A percentile compares a stretch with the other conserved stretches of the same genome.
Evolutionary conservation across 2,113 vertebrate species (phyloP).

Genomic region (Labeo rohita): DNA sequence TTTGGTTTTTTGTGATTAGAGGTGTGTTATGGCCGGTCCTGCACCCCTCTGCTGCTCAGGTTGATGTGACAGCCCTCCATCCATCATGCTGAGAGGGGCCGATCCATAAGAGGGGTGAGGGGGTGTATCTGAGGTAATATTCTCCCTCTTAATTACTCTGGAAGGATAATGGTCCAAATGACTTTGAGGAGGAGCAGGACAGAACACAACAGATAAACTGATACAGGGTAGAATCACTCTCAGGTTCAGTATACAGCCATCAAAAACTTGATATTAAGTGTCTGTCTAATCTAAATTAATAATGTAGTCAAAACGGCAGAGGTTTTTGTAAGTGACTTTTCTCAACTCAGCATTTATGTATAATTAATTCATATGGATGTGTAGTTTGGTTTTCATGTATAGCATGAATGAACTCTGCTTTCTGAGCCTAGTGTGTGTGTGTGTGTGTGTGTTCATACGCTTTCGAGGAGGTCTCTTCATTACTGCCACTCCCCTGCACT

Average conservation of each 20-base stretch:
- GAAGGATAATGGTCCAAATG: conserved; percentile 72
- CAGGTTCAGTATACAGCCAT: conserved; percentile 40
- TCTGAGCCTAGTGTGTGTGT: conserved; percentile 65
- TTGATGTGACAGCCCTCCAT: conserved; percentile 75
- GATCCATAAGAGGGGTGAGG: conserved; percentile 64
- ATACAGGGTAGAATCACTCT: conserved; percentile 26
- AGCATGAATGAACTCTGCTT: conserved; percentile 37
- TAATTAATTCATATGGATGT: background rate
- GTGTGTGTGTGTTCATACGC: conserved; percentile 62
- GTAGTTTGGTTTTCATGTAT: background rate
- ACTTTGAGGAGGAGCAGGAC: conserved; percentile 67
- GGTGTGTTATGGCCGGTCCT: conserved; percentile 34
- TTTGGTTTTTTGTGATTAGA: conserved; percentile 41
- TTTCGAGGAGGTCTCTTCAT: conserved; percentile 60
- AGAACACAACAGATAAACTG: conserved; percentile 63
- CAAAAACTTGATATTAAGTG: background rate
- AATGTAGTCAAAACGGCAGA: background rate
- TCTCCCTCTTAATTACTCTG: conserved; percentile 76
- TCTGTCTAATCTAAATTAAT: background rate
- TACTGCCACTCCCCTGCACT: conserved; percentile 60
- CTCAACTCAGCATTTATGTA: background rate
- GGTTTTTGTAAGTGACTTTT: background rate
- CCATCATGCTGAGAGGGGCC: conserved; percentile 67
- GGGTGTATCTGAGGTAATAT: conserved; percentile 73
- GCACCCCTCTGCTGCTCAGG: conserved; percentile 60